A percentile compares a stretch with the other conserved stretches of the same genome.
phyloP scores from a whole-genome alignment of 2,113 vertebrate species.

The Coreoperca whiteheadi region DNA sequence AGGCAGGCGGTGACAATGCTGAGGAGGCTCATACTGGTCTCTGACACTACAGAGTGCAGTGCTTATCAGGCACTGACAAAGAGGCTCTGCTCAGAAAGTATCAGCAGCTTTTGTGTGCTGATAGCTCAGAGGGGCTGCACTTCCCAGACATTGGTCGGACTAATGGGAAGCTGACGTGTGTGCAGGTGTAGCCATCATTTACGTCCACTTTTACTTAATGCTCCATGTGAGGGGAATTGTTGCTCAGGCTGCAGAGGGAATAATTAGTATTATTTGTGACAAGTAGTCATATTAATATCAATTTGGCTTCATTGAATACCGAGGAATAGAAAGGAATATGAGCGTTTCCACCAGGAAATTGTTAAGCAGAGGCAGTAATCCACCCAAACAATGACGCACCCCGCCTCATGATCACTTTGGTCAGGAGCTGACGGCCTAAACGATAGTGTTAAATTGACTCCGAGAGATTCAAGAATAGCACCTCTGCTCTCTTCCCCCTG shows the following conservation, averaged over 20 bases:
- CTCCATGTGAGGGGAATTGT: neutral
- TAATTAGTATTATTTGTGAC: neutral
- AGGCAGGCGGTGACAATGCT: constrained; percentile 51
- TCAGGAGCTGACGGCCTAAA: neutral
- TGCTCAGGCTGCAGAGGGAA: neutral
- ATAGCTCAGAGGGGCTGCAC: constrained; percentile 41
- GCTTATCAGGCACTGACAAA: constrained; percentile 70
- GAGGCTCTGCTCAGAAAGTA: constrained; percentile 41
- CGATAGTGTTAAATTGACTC: neutral
- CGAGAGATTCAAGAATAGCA: no score
- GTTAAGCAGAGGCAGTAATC: neutral
- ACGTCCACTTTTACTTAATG: neutral
- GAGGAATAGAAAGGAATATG: neutral
- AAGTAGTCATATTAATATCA: neutral
- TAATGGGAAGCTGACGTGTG: constrained; percentile 29
- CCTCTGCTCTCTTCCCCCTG: neutral
- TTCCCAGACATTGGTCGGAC: constrained; percentile 30
- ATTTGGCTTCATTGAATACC: neutral
- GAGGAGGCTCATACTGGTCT: constrained; percentile 36
- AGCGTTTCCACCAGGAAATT: neutral
- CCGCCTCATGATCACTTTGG: neutral
- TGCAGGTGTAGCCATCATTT: constrained; percentile 19
- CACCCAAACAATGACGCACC: neutral
- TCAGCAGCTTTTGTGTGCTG: constrained; percentile 66
- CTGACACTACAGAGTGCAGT: constrained; percentile 48